phyloP scores from a whole-genome alignment of 2,888 invertebrate species.

The Brachypterus glaber region DNA sequence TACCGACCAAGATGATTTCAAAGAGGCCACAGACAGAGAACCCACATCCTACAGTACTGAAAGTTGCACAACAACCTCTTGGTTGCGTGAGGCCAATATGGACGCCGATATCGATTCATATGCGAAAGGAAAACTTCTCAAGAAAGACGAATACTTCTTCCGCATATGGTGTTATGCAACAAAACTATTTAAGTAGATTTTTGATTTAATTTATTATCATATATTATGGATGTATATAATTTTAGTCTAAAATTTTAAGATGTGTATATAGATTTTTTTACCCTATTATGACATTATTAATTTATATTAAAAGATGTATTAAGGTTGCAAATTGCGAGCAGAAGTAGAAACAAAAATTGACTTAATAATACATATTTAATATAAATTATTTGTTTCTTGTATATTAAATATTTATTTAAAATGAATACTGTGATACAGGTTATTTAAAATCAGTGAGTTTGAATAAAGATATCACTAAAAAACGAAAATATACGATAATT shows the following conservation, averaged over 20 bases:
- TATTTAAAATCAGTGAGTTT: no score
- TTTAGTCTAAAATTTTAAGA: constrained; percentile 20
- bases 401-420: constrained; percentile 10
- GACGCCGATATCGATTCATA: constrained; percentile 88
- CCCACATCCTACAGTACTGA: constrained; percentile 86
- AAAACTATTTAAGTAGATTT: constrained; percentile 65
- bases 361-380: not conserved
- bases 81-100: constrained; percentile 89
- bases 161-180: constrained; percentile 83
- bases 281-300: constrained; percentile 18
- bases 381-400: not conserved
- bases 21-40: constrained; percentile 58
- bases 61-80: constrained; percentile 68
- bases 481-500: constrained; percentile 9
- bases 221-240: constrained; percentile 26
- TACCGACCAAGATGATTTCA: constrained; percentile 49
- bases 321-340: constrained; percentile 26
- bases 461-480: constrained; percentile 8
- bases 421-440: constrained; percentile 32
- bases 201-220: constrained; percentile 13
- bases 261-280: constrained; percentile 20
- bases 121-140: constrained; percentile 72
- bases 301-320: constrained; percentile 16
- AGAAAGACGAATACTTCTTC: constrained; percentile 93
- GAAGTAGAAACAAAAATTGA: constrained; percentile 7